Base-by-base conservation (phyloP, 2,888 invertebrate genomes). In the Drosophila lutescens region DNA sequence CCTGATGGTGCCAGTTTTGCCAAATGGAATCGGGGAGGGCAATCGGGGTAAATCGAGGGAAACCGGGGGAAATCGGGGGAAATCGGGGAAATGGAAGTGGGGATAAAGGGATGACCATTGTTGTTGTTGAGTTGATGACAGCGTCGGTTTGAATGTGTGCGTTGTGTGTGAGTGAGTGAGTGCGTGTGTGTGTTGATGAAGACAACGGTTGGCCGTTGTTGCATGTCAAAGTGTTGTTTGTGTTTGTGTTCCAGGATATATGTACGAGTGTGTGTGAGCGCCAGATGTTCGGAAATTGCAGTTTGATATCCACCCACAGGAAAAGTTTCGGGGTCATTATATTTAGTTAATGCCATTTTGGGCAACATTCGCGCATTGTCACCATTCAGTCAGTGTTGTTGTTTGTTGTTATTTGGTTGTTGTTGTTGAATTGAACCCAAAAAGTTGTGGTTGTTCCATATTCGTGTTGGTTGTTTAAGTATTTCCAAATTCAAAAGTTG, bases 1-100 rank as follows among this genome's bases (percentile, higher is more conserved):
- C 97, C 97, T 98, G 80, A 66, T 78, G 74, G 63, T 71, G 71
- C 40, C 51, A 40, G 50, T 60, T 44, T 58, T 58, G 53, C 46
- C 61, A 51, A 46, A 46, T 51, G 51, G 43, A 30, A 53, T 13
- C 57, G 57, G 23, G 40, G 44, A 20, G 38, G 26, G 36, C 15
- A 30, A 51, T 15, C n/a, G 12, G 12, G 10, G 36, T 10, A 32
- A 17, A 8, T n/a, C n/a, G n/a, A 23, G 26, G 36, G n/a, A 12
- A 38, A 10, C 2, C 20, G 20, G 20, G 20, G 20, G 2, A 26
- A 26, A 26, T 23, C 38, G 30, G 7, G 47, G 34, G 40, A 23
- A 13, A 43, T n/a, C 30, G 36, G 30, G 68, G 43, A 30, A 32
- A 46, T 53, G 60, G 30, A 15, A 46, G 57, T 36, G 61, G 60